A percentile compares a stretch with the other conserved stretches of the same genome.
Evolutionary conservation across 2,888 invertebrate genomes (phyloP).

Genomic region (Agrochola circellaris): DNA sequence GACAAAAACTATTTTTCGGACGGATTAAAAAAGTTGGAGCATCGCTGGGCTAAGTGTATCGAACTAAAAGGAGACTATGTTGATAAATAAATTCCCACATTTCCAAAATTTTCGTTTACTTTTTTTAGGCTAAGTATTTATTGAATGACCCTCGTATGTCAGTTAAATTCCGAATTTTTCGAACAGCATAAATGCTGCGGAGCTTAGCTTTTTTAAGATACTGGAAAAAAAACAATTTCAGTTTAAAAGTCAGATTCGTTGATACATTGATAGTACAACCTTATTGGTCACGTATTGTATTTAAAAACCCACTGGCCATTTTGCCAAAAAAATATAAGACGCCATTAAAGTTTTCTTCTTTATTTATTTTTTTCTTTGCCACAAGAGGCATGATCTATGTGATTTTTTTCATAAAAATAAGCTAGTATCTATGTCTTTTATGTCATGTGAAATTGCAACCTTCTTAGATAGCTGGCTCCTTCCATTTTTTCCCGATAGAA

Average conservation of each 20-base stretch:
- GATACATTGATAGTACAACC: neutral
- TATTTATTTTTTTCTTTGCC: neutral
- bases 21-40: no score
- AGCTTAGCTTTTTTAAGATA: no score
- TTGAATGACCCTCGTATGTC: no score
- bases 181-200: no score
- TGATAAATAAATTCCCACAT: no score
- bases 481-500: neutral
- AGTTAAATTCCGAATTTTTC: no score
- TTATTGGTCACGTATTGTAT: neutral
- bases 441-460: neutral
- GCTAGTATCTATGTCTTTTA: constrained; percentile 6
- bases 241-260: neutral
- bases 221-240: no score
- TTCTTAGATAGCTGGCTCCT: neutral
- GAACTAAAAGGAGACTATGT: no score
- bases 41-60: no score
- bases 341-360: constrained; percentile 9
- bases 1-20: no score
- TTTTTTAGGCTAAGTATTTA: no score
- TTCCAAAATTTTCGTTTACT: no score
- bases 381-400: neutral
- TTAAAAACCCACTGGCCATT: neutral
- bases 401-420: neutral
- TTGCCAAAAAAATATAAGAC: neutral